These are phyloP conservation scores for Excalfactoria chinensis DNA, from an alignment of 2,113 vertebrate species.

Conservation along the genomic window DNA sequence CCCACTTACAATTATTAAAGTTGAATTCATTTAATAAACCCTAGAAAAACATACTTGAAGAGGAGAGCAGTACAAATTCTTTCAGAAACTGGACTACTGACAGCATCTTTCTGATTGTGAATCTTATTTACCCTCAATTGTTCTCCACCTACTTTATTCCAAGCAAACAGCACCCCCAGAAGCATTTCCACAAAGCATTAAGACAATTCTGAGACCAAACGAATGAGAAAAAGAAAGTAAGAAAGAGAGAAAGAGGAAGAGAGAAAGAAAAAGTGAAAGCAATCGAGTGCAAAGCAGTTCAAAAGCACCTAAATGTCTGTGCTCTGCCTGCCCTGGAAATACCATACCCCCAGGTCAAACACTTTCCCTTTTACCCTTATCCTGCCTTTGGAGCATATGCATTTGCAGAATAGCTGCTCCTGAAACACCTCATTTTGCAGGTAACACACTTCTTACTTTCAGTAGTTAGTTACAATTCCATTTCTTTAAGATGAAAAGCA, in stretches of 20 bases:
- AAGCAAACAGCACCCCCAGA: slow-evolving; percentile 61
- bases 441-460: slow-evolving; percentile 39
- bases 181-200: slow-evolving; percentile 48
- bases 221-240: fast-evolving
- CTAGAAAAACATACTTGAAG: neutral
- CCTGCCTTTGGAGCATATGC: neutral
- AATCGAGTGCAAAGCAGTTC: slow-evolving; percentile 31
- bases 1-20: neutral
- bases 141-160: slow-evolving; percentile 66
- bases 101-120: slow-evolving; percentile 24
- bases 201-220: slow-evolving; percentile 56
- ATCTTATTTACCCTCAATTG: slow-evolving; percentile 53
- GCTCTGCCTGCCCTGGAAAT: slow-evolving; percentile 61
- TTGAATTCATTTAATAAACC: neutral
- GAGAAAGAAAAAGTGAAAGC: neutral
- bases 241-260: neutral
- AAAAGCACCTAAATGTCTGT: slow-evolving; percentile 26
- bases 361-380: neutral
- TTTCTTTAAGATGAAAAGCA: slow-evolving; percentile 64
- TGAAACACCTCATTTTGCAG: slow-evolving; percentile 33
- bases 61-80: neutral
- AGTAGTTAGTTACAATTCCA: slow-evolving; percentile 51
- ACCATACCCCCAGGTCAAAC: slow-evolving; percentile 57
- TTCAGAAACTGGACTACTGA: slow-evolving; percentile 35
- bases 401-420: slow-evolving; percentile 46